Conservation (phyloP, 2,113 vertebrate genomes). For the Dinomys branickii region DNA sequence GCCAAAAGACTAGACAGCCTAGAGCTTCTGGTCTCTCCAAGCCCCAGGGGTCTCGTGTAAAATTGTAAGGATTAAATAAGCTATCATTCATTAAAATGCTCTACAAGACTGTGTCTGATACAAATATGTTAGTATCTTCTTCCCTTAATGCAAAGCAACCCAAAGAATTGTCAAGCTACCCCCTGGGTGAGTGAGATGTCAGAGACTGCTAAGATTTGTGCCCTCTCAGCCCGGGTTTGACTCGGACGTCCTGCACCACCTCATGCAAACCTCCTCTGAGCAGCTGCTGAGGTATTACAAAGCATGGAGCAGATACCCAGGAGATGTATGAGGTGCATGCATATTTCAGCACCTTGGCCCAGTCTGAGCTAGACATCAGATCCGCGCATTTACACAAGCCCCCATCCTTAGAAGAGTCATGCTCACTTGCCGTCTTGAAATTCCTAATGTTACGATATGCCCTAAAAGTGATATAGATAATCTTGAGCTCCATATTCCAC, state of each 20-base stretch:
- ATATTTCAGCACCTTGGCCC: neutral
- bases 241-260: accelerated
- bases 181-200: neutral
- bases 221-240: neutral
- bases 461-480: neutral
- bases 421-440: neutral
- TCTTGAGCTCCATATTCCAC: neutral
- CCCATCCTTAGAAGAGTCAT: neutral
- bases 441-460: neutral
- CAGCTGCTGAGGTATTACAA: neutral
- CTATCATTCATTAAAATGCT: neutral
- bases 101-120: neutral
- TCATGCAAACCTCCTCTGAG: neutral
- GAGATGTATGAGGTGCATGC: accelerated
- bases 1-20: neutral
- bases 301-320: neutral
- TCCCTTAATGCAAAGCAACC: neutral
- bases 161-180: neutral
- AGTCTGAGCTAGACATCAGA: neutral
- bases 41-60: neutral
- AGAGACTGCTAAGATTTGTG: neutral
- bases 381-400: neutral
- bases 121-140: neutral
- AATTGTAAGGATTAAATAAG: neutral
- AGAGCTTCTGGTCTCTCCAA: neutral